These are phyloP conservation scores for Yponomeuta plumbellus DNA, from an alignment of 2,888 invertebrate species.

Conservation along the genomic window DNA sequence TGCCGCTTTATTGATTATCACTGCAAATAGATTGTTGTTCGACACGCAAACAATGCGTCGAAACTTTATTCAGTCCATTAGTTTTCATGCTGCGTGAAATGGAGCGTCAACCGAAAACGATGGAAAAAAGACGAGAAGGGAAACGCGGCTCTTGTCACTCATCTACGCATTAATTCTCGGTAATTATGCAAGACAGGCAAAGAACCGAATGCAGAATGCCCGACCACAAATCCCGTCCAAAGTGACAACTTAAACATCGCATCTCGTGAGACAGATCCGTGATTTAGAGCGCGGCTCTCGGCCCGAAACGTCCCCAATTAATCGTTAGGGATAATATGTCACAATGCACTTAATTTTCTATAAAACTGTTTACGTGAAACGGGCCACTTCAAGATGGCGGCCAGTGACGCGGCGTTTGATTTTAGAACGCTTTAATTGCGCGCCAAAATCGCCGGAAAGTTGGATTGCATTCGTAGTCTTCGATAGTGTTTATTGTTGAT, in stretches of 20 bases:
- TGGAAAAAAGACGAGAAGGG: slow-evolving; percentile 4
- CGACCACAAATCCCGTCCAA: slow-evolving; percentile 69
- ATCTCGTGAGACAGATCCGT: slow-evolving; percentile 68
- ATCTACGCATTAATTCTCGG: slow-evolving; percentile 68
- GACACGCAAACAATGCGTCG: slow-evolving; percentile 45
- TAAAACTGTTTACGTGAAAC: slow-evolving; percentile 48
- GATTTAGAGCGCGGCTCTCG: slow-evolving; percentile 60
- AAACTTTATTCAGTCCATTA: slow-evolving; percentile 1
- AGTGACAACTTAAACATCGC: slow-evolving; percentile 71
- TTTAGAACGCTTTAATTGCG: slow-evolving; percentile 12
- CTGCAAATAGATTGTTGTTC: slow-evolving; percentile 53
- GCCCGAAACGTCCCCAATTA: slow-evolving; percentile 66
- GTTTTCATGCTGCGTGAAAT: slow-evolving; percentile 15
- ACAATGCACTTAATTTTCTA: slow-evolving; percentile 69
- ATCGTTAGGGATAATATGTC: slow-evolving; percentile 69
- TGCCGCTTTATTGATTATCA: slow-evolving; percentile 64
- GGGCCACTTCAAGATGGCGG: slow-evolving; percentile 45
- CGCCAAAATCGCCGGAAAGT: slow-evolving; percentile 10
- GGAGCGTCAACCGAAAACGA: slow-evolving; percentile 3
- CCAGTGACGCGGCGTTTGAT: slow-evolving; percentile 11
- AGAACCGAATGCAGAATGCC: slow-evolving; percentile 66
- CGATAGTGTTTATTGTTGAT: slow-evolving; percentile 14
- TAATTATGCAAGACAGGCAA: slow-evolving; percentile 72
- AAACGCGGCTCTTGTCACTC: slow-evolving; percentile 45
- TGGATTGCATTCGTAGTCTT: neutral